Conservation (phyloP, 2,113 vertebrate genomes). For the Xiphophorus maculatus region DNA sequence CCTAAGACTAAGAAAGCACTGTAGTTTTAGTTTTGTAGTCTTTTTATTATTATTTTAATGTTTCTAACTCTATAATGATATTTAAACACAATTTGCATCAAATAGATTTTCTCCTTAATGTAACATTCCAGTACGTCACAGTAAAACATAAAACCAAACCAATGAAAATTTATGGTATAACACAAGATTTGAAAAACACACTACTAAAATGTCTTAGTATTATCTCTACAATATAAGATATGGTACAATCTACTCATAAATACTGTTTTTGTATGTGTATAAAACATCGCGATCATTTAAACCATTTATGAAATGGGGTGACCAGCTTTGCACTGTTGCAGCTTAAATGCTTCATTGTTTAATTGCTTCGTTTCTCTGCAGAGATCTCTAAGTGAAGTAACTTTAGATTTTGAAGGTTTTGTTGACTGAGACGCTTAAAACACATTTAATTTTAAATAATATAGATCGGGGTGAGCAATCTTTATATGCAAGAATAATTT, state of each 20-base stretch:
- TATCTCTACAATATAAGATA: neutral
- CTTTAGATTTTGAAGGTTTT: neutral
- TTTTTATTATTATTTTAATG: neutral
- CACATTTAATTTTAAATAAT: neutral
- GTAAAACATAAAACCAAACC: neutral
- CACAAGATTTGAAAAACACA: neutral
- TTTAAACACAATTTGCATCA: neutral
- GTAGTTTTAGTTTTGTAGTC: neutral
- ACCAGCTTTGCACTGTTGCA: neutral
- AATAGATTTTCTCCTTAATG: neutral
- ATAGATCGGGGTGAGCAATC: neutral
- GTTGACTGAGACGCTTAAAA: neutral
- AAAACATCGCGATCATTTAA: neutral
- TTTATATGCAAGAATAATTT: neutral
- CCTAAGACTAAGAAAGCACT: neutral
- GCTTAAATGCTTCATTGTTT: too few species aligned
- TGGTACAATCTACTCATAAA: neutral
- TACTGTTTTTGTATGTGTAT: too few species aligned
- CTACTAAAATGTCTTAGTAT: neutral
- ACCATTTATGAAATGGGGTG: neutral
- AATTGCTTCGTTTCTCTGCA: neutral
- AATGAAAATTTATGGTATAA: neutral
- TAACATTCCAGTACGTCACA: neutral
- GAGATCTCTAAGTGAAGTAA: neutral
- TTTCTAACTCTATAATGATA: neutral